These are phyloP conservation scores for Nephotettix cincticeps DNA, from an alignment of 1,140 invertebrate genomes.

Conservation along the genomic window DNA sequence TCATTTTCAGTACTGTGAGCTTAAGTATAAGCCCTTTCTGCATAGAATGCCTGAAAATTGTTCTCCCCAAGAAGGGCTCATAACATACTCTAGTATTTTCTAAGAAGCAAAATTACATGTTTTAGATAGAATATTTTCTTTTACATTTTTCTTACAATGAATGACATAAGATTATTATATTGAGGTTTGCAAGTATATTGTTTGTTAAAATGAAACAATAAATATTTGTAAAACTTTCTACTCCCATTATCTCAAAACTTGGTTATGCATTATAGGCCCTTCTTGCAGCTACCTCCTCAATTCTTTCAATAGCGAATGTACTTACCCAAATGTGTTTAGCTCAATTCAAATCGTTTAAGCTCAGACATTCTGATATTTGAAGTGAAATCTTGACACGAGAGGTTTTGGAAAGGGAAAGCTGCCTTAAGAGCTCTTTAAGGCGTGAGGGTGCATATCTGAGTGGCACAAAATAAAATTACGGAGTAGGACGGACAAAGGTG, in stretches of 20 bases:
- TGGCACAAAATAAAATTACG: too few relatives aligned
- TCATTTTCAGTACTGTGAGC: background rate
- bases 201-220: background rate
- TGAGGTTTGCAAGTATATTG: background rate
- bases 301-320: too few relatives aligned
- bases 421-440: too few relatives aligned
- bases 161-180: constrained; percentile 8
- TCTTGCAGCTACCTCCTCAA: constrained; percentile 15
- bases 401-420: too few relatives aligned
- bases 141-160: constrained; percentile 13
- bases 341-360: too few relatives aligned
- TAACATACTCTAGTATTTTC: constrained; percentile 17
- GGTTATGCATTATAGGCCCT: background rate
- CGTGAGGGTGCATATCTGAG: too few relatives aligned
- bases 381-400: too few relatives aligned
- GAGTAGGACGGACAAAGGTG: too few relatives aligned
- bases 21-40: constrained; percentile 21
- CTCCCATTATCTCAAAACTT: background rate
- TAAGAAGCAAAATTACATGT: constrained; percentile 3
- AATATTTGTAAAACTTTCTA: constrained; percentile 1
- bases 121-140: too few relatives aligned
- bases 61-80: constrained; percentile 12
- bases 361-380: too few relatives aligned
- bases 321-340: too few relatives aligned
- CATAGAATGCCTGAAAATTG: constrained; percentile 22